Evolutionary conservation across 2,888 invertebrate species (phyloP).

Genomic region (Platycheirus albimanus): DNA sequence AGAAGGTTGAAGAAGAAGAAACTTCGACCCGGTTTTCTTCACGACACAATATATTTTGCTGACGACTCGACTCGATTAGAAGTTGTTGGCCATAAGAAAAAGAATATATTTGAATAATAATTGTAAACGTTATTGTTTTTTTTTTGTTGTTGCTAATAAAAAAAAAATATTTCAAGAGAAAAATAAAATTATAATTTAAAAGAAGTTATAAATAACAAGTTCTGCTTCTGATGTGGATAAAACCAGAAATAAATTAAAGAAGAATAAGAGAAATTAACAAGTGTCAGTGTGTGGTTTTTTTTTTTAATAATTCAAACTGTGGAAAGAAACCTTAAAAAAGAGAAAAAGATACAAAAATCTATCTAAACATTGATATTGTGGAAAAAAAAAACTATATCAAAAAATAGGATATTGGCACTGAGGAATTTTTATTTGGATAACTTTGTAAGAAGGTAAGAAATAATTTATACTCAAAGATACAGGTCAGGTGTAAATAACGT

Average conservation of each 20-base stretch:
- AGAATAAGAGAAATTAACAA: conserved; percentile 63
- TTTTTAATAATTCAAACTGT: neutral
- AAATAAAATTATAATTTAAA: no score
- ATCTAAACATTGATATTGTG: conserved; percentile 47
- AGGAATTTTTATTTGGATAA: conserved; percentile 54
- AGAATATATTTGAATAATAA: conserved; percentile 8
- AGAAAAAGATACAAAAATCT: conserved; percentile 41
- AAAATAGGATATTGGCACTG: conserved; percentile 23
- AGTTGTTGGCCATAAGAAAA: conserved; percentile 3
- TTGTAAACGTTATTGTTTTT: neutral
- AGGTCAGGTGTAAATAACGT: conserved; percentile 57
- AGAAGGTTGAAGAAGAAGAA: conserved; percentile 53
- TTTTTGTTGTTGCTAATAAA: conserved; percentile 3
- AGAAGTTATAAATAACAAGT: no score
- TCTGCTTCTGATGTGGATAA: conserved; percentile 49
- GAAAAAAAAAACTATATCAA: conserved; percentile 24
- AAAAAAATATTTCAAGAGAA: conserved; percentile 39
- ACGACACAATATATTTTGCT: conserved; percentile 50
- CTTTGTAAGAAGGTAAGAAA: conserved; percentile 53
- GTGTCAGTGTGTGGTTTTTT: conserved; percentile 54
- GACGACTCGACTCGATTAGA: conserved; percentile 49
- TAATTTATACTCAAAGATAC: neutral
- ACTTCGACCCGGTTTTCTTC: conserved; percentile 72
- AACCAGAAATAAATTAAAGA: conserved; percentile 38
- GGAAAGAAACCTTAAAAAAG: conserved; percentile 38